Conservation (phyloP, 2,797 vertebrate genomes). For the Pseudomugil tenellus region DNA sequence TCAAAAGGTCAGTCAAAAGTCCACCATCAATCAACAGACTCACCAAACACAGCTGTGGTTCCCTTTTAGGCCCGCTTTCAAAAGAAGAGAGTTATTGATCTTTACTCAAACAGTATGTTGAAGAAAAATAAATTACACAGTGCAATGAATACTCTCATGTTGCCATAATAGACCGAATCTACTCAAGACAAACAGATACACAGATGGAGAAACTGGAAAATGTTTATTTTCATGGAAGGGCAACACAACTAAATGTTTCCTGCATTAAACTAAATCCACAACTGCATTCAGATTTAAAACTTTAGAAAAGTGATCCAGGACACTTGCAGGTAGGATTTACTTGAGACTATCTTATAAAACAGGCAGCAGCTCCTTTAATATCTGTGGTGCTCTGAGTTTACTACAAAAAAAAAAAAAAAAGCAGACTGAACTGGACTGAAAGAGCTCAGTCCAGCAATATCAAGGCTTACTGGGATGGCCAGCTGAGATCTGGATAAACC, state of each 20-base stretch:
- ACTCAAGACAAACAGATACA: not conserved
- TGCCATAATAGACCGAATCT: not conserved
- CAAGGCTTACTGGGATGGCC: not conserved
- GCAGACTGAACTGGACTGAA: constrained; percentile 36
- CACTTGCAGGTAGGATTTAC: constrained; percentile 1
- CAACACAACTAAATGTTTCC: too few species aligned
- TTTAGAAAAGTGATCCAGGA: not conserved
- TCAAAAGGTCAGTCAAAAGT: not conserved
- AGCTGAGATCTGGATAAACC: not conserved
- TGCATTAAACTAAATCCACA: not conserved
- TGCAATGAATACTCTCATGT: not conserved
- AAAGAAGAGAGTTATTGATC: not conserved
- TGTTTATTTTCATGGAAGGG: too few species aligned
- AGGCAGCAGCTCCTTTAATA: constrained; percentile 19
- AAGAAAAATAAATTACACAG: not conserved
- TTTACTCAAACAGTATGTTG: not conserved
- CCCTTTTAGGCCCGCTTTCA: not conserved
- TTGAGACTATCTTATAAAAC: constrained; percentile 4
- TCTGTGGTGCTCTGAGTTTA: constrained; percentile 10
- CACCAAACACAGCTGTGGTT: not conserved
- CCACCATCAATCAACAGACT: not conserved
- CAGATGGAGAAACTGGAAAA: not conserved
- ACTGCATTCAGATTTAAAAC: not conserved
- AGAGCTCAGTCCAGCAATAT: constrained; percentile 8
- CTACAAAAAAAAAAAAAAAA: constrained; percentile 13